phyloP scores from a whole-genome alignment of 2,888 invertebrate genomes.

The Camptogramma bilineatum region DNA sequence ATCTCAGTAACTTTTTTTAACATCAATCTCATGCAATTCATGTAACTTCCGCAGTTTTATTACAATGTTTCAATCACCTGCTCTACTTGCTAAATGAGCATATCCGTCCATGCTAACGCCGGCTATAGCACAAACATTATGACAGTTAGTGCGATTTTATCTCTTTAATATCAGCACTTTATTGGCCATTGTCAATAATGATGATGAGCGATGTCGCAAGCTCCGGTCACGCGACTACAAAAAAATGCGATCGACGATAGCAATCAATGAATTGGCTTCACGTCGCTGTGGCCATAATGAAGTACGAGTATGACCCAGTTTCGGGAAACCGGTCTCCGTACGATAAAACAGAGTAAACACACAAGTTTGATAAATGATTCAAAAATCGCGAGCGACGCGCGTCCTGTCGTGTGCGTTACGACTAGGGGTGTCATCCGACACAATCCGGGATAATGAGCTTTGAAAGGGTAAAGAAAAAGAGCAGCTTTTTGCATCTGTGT shows the following conservation, averaged over 20 bases:
- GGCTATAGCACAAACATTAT: slow-evolving; percentile 27
- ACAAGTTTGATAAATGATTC: slow-evolving; percentile 63
- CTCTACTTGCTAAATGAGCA: slow-evolving; percentile 32
- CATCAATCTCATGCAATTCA: slow-evolving; percentile 14
- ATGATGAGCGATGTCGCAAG: slow-evolving; percentile 46
- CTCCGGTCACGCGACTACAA: slow-evolving; percentile 51
- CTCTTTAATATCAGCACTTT: slow-evolving; percentile 47
- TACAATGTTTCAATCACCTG: slow-evolving; percentile 28
- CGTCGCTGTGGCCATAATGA: slow-evolving; percentile 51
- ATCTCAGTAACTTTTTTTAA: no score
- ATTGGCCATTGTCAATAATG: slow-evolving; percentile 53
- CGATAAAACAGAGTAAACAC: slow-evolving; percentile 59
- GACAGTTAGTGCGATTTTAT: slow-evolving; percentile 45
- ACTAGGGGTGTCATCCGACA: slow-evolving; percentile 33
- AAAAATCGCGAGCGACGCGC: slow-evolving; percentile 56
- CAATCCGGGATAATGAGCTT: slow-evolving; percentile 32
- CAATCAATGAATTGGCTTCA: slow-evolving; percentile 55
- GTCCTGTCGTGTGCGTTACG: slow-evolving; percentile 32
- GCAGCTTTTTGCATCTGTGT: slow-evolving; percentile 24
- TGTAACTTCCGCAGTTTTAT: slow-evolving; percentile 31
- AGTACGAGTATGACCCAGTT: slow-evolving; percentile 57
- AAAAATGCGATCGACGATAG: slow-evolving; percentile 41
- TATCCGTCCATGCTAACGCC: slow-evolving; percentile 26
- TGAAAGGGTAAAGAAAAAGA: slow-evolving; percentile 26
- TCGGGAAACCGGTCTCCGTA: slow-evolving; percentile 51